Evolutionary conservation across 2,888 invertebrate species (phyloP), one percentile per base, ranked within the genome.

Genomic region (Tromatobia lineatoria): DNA sequence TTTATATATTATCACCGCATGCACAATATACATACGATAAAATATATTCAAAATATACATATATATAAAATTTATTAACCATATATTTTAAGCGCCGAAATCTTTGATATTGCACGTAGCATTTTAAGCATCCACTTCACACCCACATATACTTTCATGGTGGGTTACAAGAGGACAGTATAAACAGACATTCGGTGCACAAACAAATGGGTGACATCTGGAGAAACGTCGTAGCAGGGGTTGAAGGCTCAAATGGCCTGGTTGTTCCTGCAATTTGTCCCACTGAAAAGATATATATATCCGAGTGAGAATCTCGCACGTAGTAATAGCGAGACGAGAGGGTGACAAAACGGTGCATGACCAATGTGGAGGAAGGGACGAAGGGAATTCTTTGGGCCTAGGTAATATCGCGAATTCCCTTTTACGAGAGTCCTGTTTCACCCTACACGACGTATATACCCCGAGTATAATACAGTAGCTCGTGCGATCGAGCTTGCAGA

Each of bases 241-340:
- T 38, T 64, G 20, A 20, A 42, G 64, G 18, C 64, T 18, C 64
- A 38, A 64, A 64, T 38, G 38, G 38, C 15, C 25, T 11, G 38
- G 59, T 45, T 47, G 47, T 57, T 57, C 57, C 20, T 25, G 59
- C 47, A 45, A 74, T 74, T 74, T 74, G 73, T 74, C 47, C 25
- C 18, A 13, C 29, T 15, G 47, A 61, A 13, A 18, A 47, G 47
- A 47, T 47, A 47, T 59, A 47, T 59, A 74, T 29, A 74, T 29
- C 64, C 64, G 13, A 42, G 64, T 10, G 64, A 38, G 34, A 64
- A 64, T 64, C 64, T 64, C 64, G 34, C 64, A 38, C 34, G 34
- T 38, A 38, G 38, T 64, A 38, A 64, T 38, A 38, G 64, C 64
- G 38, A 42, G 2, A 18, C 38, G 10, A 18, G n/a, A 64, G 64